These are phyloP conservation scores for Pristionchus japonicus DNA, from an alignment of 2,888 invertebrate genomes.

Conservation along the genomic window DNA sequence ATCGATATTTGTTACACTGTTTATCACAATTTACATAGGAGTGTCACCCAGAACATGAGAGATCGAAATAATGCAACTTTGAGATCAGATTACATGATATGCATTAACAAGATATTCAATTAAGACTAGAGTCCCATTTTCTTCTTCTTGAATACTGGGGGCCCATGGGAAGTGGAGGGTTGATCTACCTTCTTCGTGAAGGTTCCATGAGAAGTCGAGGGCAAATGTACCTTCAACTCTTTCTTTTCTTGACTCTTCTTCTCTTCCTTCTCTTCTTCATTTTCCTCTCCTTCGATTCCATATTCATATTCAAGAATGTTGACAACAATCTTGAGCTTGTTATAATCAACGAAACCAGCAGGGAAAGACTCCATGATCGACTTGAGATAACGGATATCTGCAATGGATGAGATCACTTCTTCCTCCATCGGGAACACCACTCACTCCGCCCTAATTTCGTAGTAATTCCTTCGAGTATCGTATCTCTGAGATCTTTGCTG, in stretches of 20 bases:
- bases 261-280: slow-evolving; percentile 1
- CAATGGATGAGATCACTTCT: no score
- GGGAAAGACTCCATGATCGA: slow-evolving; percentile 65
- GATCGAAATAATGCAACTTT: not conserved
- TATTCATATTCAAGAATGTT: slow-evolving; percentile 62
- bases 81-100: not conserved
- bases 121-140: not conserved
- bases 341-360: slow-evolving; percentile 54
- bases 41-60: no score
- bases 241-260: not conserved
- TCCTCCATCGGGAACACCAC: no score
- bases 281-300: slow-evolving; percentile 50
- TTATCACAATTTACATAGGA: no score
- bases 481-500: slow-evolving; percentile 50
- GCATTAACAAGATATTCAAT: not conserved
- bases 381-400: slow-evolving; percentile 62
- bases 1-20: no score
- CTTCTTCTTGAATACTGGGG: slow-evolving; percentile 29
- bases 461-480: slow-evolving; percentile 49
- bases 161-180: not conserved
- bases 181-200: no score
- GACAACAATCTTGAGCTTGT: slow-evolving; percentile 56
- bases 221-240: not conserved
- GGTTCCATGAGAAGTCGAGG: not conserved
- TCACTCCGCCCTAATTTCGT: slow-evolving; percentile 24